Evolutionary conservation across 30 jellyfish, hydroid and myxozoan genomes (phyloP).

Genomic region (Chironex yamaguchii): DNA sequence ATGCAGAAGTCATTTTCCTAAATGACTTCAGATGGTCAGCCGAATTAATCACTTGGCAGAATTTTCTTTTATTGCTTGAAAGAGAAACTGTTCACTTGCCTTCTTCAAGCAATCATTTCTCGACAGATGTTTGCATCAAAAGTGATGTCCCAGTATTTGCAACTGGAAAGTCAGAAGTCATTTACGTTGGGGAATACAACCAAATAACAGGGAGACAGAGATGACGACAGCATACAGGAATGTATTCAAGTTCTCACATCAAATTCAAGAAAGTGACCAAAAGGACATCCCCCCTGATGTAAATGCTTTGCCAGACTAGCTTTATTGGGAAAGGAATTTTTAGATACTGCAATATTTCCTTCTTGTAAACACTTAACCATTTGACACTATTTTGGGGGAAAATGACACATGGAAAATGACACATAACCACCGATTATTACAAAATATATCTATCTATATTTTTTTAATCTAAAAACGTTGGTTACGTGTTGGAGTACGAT

Average conservation of each 20-base stretch:
- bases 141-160: slow-evolving; percentile 58
- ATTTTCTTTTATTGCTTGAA: slow-evolving; percentile 25
- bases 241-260: slow-evolving; percentile 1
- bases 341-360: too few relatives aligned
- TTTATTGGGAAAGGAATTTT: too few relatives aligned
- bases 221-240: slow-evolving; percentile 38
- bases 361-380: too few relatives aligned
- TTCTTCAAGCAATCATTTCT: slow-evolving; percentile 1
- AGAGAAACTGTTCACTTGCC: slow-evolving; percentile 53
- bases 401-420: too few relatives aligned
- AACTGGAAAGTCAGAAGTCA: slow-evolving; percentile 9
- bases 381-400: too few relatives aligned
- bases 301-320: too few relatives aligned
- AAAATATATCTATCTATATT: too few relatives aligned
- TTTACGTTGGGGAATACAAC: slow-evolving; percentile 20
- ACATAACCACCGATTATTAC: too few relatives aligned
- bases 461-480: too few relatives aligned
- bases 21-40: slow-evolving; percentile 40
- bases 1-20: slow-evolving; percentile 48
- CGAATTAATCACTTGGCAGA: slow-evolving; percentile 27
- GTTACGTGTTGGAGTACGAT: too few relatives aligned
- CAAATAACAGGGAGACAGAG: slow-evolving; percentile 29
- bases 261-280: slow-evolving; percentile 15
- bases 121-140: slow-evolving; percentile 21
- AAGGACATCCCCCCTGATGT: too few relatives aligned